Evolutionary conservation across 2,113 vertebrate genomes (phyloP).

Genomic region (Eurystomus gularis): DNA sequence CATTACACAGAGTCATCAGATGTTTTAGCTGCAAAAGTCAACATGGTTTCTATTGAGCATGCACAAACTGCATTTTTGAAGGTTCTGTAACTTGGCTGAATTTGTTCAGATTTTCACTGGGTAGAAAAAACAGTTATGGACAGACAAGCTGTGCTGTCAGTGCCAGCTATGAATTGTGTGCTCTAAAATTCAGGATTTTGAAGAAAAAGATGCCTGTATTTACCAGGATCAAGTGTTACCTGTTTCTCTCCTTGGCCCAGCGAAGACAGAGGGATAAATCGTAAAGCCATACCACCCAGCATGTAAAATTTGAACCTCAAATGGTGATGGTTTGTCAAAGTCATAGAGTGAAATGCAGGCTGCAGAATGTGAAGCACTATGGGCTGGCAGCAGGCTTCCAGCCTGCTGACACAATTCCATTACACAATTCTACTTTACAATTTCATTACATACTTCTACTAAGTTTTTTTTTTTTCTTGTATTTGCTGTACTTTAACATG

Average conservation of each 20-base stretch:
- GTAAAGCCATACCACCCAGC: background rate
- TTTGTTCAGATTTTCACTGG: background rate
- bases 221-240: background rate
- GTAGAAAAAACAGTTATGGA: background rate
- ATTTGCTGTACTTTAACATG: background rate
- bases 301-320: background rate
- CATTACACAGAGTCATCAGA: background rate
- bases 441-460: background rate
- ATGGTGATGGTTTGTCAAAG: background rate
- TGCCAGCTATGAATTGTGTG: background rate
- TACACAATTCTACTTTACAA: background rate
- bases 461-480: background rate
- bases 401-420: background rate
- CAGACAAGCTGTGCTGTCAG: background rate
- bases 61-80: background rate
- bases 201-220: background rate
- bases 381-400: background rate
- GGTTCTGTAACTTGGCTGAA: background rate
- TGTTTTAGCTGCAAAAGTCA: background rate
- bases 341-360: background rate
- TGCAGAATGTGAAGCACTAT: background rate
- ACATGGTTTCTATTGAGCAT: background rate
- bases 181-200: background rate
- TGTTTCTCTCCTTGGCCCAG: background rate
- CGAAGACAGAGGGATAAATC: background rate